Evolutionary conservation across 2,113 vertebrate genomes (phyloP), one percentile per base, ranked within the genome.

Genomic region (Platycercus adscitus): DNA sequence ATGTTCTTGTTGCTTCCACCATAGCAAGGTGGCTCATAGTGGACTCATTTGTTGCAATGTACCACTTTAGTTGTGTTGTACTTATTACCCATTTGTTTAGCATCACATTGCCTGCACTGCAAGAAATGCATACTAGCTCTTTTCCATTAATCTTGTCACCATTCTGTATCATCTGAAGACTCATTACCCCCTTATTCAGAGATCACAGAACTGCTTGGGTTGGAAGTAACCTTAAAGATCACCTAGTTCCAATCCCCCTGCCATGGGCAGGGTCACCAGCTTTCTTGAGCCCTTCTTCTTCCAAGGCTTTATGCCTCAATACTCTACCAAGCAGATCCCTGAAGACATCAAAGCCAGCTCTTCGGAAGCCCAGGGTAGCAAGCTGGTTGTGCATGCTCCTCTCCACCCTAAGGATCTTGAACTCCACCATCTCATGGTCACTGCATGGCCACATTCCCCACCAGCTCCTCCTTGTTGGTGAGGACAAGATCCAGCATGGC

Each of bases 21-120:
- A 1, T 4, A 9, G 37, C 65, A 75, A 66, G 0, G 0, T 13
- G 8, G 16, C 18, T 58, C 20, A 4, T 53, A 69, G 64, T 9
- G 10, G 46, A 56, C 28, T 44, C 1, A 68, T n/a, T 58, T 77
- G 18, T 35, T 44, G 52, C 13, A 69, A 69, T 14, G 13, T 11
- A 37, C 56, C 37, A 13, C 14, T 89, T 82, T 12, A 63, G 15
- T 44, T 68, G 29, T 17, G 24, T 31, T 20, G 33, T 26, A 29
- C 9, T 64, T 78, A 29, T 5, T 71, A 44, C 11, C 4, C 17
- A 3, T 55, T 72, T 17, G 2, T 61, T 78, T 56, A 81, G 39
- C 26, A 50, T 3, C 17, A 60, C 7, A 4, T 28, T 14, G 14
- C 52, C 24, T 85, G 43, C 17, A 61, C 6, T 41, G 66, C 71